Evolutionary conservation across 2,888 invertebrate species (phyloP).

Genomic region (Spicauda simplicius): DNA sequence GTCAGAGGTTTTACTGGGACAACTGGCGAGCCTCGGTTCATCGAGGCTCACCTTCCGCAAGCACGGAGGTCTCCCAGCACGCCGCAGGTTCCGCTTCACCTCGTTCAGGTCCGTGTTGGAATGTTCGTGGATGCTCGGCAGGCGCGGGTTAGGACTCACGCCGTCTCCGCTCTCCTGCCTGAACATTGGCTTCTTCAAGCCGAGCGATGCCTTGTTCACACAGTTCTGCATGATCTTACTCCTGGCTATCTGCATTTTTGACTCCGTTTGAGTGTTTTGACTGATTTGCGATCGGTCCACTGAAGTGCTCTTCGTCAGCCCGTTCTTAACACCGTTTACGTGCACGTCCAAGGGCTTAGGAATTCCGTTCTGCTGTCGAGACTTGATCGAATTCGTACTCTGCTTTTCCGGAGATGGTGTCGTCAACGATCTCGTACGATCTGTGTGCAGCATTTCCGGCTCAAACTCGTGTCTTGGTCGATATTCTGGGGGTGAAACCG

Average conservation of each 20-base stretch:
- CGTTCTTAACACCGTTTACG: conserved; percentile 1
- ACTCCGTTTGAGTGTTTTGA: conserved; percentile 7
- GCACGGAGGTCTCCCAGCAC: conserved; percentile 46
- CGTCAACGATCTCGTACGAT: conserved; percentile 11
- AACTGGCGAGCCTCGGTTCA: conserved; percentile 55
- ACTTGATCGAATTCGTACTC: background rate
- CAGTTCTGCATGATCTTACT: conserved; percentile 17
- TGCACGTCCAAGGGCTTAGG: background rate
- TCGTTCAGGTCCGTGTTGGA: conserved; percentile 55
- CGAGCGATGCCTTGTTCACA: background rate
- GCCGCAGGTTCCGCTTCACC: conserved; percentile 49
- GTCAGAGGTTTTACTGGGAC: conserved; percentile 55
- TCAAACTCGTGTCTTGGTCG: conserved; percentile 48
- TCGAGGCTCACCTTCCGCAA: conserved; percentile 52
- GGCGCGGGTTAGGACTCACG: conserved; percentile 51
- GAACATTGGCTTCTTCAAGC: conserved; percentile 51
- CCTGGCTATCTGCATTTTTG: conserved; percentile 8
- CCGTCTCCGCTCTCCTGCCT: conserved; percentile 69
- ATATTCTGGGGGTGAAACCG: conserved; percentile 64
- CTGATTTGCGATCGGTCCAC: conserved; percentile 15
- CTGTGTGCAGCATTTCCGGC: conserved; percentile 27
- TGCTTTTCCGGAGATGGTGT: conserved; percentile 24
- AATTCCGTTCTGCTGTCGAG: background rate
- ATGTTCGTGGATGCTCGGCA: conserved; percentile 76
- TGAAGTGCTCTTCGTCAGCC: conserved; percentile 13